A percentile compares a stretch with the other conserved stretches of the same genome.
phyloP scores from a whole-genome alignment of 2,888 invertebrate species.

The Dicranocentrus wangi region DNA sequence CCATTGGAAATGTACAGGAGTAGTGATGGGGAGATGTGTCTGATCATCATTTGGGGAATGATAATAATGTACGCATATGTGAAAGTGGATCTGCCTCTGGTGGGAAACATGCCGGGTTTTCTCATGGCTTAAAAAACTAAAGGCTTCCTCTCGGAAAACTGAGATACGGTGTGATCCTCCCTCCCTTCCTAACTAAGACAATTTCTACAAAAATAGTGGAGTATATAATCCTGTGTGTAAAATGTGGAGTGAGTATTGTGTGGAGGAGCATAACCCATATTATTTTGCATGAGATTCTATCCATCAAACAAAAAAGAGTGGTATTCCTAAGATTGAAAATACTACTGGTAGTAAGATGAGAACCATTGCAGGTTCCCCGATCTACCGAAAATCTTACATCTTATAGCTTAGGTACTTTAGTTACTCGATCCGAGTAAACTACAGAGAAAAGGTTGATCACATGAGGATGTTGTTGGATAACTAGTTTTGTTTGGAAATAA shows the following conservation, averaged over 20 bases:
- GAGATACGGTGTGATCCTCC: no score
- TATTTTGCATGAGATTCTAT: conserved; percentile 5
- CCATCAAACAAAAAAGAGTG: no score
- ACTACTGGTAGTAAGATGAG: no score
- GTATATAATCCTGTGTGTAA: no score
- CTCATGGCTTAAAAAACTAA: not conserved
- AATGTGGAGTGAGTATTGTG: not conserved
- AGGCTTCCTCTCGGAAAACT: not conserved
- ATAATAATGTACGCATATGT: not conserved
- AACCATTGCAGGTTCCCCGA: no score
- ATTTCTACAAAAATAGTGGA: no score
- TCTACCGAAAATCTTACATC: no score
- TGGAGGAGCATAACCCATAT: not conserved
- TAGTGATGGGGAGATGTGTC: not conserved
- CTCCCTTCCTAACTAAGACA: no score
- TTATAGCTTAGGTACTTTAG: no score
- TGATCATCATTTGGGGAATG: not conserved
- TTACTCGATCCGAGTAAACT: not conserved
- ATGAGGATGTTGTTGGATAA: conserved; percentile 34
- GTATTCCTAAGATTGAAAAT: no score
- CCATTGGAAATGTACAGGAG: not conserved
- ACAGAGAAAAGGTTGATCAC: conserved; percentile 21
- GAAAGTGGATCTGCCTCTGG: not conserved
- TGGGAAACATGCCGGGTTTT: not conserved
- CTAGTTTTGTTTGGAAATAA: conserved; percentile 45